phyloP scores from a whole-genome alignment of 2,888 invertebrate species.

The Metallyticus violacea region DNA sequence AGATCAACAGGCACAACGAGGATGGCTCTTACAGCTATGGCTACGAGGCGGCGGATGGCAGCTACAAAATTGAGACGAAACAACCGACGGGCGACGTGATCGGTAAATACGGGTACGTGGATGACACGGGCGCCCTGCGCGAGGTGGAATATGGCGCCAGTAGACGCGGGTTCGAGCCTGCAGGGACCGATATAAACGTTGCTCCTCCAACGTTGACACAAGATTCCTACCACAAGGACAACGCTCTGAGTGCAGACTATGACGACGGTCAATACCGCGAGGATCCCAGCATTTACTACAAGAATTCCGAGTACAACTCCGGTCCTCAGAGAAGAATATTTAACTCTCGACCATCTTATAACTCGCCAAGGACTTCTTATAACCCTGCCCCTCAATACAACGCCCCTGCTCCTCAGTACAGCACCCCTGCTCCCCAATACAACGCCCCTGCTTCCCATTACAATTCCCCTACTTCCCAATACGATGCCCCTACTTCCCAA shows the following conservation, averaged over 20 bases:
- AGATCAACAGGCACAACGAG: constrained; percentile 81
- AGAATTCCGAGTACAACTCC: constrained; percentile 55
- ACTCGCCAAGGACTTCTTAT: constrained; percentile 14
- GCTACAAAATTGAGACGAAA: constrained; percentile 86
- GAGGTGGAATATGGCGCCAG: constrained; percentile 86
- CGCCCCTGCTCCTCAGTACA: neutral
- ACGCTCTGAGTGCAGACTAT: constrained; percentile 54
- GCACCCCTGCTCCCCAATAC: neutral
- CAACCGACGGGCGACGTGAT: constrained; percentile 79
- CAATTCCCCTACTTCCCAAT: constrained; percentile 5
- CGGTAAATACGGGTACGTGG: constrained; percentile 88
- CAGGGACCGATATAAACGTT: constrained; percentile 73
- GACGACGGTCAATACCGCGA: constrained; percentile 86
- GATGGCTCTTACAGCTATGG: constrained; percentile 88
- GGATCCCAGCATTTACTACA: constrained; percentile 76
- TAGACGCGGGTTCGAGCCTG: constrained; percentile 76
- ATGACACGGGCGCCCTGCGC: constrained; percentile 68
- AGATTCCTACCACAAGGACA: constrained; percentile 53
- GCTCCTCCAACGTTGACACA: constrained; percentile 69
- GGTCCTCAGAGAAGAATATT: constrained; percentile 41
- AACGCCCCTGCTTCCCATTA: neutral
- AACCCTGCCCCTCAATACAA: neutral
- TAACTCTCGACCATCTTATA: constrained; percentile 37
- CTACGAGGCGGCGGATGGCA: constrained; percentile 82
- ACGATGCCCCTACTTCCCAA: neutral